A percentile compares a stretch with the other conserved stretches of the same genome.
These are phyloP conservation scores for Cnemophilus loriae DNA, from an alignment of 2,113 vertebrate genomes.

Conservation along the genomic window DNA sequence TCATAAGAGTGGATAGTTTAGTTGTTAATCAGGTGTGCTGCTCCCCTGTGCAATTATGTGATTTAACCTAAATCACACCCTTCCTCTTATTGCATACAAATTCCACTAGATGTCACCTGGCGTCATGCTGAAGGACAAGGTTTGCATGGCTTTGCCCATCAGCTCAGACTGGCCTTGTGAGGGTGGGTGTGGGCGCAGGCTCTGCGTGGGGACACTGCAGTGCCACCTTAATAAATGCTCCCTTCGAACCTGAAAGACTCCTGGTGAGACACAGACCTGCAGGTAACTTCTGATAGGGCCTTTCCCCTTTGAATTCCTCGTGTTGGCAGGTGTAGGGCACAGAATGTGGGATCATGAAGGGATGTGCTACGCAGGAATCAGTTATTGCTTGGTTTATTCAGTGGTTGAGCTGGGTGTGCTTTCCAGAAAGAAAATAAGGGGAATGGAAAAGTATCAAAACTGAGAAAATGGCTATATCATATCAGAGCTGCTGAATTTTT, in stretches of 20 bases:
- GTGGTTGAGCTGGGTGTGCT: background rate
- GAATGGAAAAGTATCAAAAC: background rate
- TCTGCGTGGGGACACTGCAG: background rate
- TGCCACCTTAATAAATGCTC: background rate
- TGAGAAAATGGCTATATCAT: background rate
- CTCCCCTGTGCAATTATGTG: background rate
- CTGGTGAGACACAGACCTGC: background rate
- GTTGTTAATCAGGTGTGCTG: background rate
- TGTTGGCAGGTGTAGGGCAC: fast-evolving
- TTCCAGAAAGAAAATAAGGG: background rate
- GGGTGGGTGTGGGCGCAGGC: background rate
- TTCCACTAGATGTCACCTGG: constrained; percentile 36
- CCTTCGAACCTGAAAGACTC: background rate
- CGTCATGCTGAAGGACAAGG: background rate
- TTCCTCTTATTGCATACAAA: background rate
- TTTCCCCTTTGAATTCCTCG: background rate
- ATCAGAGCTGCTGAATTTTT: background rate
- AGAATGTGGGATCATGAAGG: fast-evolving
- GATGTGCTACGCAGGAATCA: background rate
- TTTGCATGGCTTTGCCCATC: fast-evolving
- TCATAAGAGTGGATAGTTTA: background rate
- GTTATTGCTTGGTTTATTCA: background rate
- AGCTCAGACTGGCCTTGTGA: background rate
- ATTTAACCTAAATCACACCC: background rate
- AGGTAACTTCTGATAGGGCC: background rate